Conservation (phyloP, 2,888 invertebrate genomes). For the Drosophila subquinaria region DNA sequence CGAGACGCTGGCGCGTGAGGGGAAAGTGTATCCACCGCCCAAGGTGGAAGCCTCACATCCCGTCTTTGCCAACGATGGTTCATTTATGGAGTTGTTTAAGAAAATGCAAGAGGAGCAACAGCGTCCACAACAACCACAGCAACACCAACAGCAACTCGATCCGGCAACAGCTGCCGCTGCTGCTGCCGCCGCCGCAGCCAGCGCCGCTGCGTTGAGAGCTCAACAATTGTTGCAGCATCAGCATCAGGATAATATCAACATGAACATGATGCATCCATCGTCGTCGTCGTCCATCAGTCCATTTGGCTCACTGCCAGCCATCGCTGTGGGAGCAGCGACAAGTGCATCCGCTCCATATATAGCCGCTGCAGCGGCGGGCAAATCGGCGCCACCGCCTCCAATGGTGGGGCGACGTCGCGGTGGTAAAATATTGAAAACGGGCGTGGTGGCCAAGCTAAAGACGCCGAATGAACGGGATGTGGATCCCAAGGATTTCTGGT, state of each 20-base stretch:
- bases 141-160: slow-evolving; percentile 15
- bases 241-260: not conserved
- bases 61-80: slow-evolving; percentile 91
- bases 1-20: slow-evolving; percentile 84
- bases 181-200: slow-evolving; percentile 14
- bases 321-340: slow-evolving; percentile 63
- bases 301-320: slow-evolving; percentile 57
- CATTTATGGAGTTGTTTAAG: slow-evolving; percentile 96
- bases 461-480: slow-evolving; percentile 87
- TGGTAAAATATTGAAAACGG: slow-evolving; percentile 94
- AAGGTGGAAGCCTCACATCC: slow-evolving; percentile 88
- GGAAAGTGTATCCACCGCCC: slow-evolving; percentile 86
- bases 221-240: slow-evolving; percentile 11
- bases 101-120: slow-evolving; percentile 88
- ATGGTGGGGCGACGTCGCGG: slow-evolving; percentile 93
- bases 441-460: slow-evolving; percentile 94
- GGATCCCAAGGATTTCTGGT: slow-evolving; percentile 95
- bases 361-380: slow-evolving; percentile 72
- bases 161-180: slow-evolving; percentile 5
- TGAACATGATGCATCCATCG: not conserved
- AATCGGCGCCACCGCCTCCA: slow-evolving; percentile 85
- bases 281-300: not conserved
- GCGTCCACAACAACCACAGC: slow-evolving; percentile 20
- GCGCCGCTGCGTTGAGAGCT: slow-evolving; percentile 1
- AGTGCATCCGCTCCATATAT: slow-evolving; percentile 75